Percentiles rank a stretch among this genome's conserved stretches.
These are phyloP conservation scores for Pelodytes ibericus DNA, from an alignment of 2,797 vertebrate species.

Conservation along the genomic window DNA sequence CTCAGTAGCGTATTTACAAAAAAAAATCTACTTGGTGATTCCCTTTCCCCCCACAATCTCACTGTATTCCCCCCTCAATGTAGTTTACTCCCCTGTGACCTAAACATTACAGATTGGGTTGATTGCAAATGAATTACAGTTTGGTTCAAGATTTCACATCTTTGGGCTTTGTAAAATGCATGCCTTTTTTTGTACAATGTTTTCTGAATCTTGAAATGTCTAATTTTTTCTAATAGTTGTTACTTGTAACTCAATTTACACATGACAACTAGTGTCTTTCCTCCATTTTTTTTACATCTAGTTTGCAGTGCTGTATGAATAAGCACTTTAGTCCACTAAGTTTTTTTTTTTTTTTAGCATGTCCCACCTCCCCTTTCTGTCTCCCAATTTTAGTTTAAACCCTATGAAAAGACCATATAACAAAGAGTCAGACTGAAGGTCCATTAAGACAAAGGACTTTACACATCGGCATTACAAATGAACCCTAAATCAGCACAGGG, in stretches of 20 bases:
- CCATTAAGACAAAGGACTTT: conserved; percentile 3
- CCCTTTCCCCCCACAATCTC: too few relatives aligned
- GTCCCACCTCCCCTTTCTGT: background rate
- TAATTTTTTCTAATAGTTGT: background rate
- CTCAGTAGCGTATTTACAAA: too few relatives aligned
- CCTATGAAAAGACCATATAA: conserved; percentile 6
- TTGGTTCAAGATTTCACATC: background rate
- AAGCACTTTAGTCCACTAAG: conserved; percentile 3
- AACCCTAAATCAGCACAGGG: conserved; percentile 14
- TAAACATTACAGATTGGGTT: too few relatives aligned
- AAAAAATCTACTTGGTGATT: too few relatives aligned
- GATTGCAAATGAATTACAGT: background rate
- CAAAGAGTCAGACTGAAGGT: conserved; percentile 19
- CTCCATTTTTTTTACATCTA: background rate
- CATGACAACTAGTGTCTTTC: background rate
- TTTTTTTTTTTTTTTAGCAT: background rate
- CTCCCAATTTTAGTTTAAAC: background rate
- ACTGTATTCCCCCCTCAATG: too few relatives aligned
- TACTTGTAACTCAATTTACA: background rate
- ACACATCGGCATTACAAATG: conserved; percentile 25
- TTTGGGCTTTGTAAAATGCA: background rate
- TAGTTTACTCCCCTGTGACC: too few relatives aligned
- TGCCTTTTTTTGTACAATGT: background rate
- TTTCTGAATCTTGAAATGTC: background rate
- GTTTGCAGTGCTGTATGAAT: background rate